These are phyloP conservation scores for Motacilla alba DNA, from an alignment of 2,113 vertebrate genomes.

Conservation along the genomic window DNA sequence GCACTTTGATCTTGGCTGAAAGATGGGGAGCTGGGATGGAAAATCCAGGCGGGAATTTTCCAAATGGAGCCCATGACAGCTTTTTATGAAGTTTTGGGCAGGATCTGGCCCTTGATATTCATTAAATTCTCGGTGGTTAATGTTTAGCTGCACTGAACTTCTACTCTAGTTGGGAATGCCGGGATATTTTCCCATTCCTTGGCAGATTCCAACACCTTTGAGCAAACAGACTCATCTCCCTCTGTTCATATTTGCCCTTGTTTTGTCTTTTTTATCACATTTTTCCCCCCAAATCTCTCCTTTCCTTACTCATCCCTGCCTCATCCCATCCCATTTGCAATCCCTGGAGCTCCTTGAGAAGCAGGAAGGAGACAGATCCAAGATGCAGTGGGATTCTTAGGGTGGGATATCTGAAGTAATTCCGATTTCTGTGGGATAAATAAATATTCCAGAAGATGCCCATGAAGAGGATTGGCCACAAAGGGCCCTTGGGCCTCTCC, in stretches of 20 bases:
- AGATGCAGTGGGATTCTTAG: background rate
- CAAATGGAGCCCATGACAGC: accelerated
- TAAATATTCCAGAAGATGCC: background rate
- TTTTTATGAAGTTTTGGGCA: background rate
- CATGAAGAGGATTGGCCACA: background rate
- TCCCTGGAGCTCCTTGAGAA: background rate
- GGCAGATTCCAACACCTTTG: background rate
- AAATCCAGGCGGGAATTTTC: background rate
- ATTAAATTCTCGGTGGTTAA: background rate
- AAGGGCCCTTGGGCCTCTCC: accelerated
- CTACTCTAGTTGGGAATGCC: background rate
- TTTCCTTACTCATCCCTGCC: background rate
- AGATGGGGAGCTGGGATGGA: background rate
- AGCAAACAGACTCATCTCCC: background rate
- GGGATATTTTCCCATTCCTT: background rate
- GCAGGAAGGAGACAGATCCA: background rate
- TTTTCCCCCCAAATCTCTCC: background rate
- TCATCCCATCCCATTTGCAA: background rate
- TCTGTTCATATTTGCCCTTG: background rate
- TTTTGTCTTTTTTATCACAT: background rate
- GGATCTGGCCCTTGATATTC: background rate
- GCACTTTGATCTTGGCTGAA: background rate
- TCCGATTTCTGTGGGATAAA: background rate
- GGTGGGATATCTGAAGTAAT: background rate
- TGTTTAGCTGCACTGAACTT: background rate